A percentile compares a stretch with the other conserved stretches of the same genome.
phyloP scores from a whole-genome alignment of 2,113 vertebrate genomes.

The Procapra przewalskii region DNA sequence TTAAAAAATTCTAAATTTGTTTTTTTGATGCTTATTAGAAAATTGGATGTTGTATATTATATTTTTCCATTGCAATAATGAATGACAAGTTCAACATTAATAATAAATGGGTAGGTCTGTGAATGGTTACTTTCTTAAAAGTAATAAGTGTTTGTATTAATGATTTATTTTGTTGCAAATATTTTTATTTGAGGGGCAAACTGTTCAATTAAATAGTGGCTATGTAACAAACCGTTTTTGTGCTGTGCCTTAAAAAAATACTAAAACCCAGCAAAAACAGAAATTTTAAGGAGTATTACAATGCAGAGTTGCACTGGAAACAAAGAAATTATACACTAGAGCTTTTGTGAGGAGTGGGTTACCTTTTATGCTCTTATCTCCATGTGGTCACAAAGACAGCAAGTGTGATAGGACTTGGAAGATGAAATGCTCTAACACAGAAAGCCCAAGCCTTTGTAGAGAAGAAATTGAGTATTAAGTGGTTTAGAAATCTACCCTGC shows the following conservation, averaged over 20 bases:
- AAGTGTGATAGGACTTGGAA: not conserved
- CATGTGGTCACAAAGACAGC: not conserved
- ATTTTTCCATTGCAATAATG: not conserved
- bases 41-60: constrained; percentile 9
- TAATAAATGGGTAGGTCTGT: not conserved
- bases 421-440: not conserved
- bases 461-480: not conserved
- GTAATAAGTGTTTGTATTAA: not conserved
- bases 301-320: not conserved
- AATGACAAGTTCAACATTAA: not conserved
- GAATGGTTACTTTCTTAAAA: constrained; percentile 15
- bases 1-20: not conserved
- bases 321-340: not conserved
- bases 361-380: not conserved
- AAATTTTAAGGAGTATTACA: constrained; percentile 1
- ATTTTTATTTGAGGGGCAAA: not conserved
- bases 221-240: not conserved
- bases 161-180: not conserved
- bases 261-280: not conserved
- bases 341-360: not conserved
- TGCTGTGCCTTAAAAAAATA: not conserved
- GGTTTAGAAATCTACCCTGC: not conserved
- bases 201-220: not conserved
- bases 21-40: constrained; percentile 11
- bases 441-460: not conserved